Evolutionary conservation across 2,113 vertebrate species (phyloP).

Genomic region (Ceuthmochares aereus): DNA sequence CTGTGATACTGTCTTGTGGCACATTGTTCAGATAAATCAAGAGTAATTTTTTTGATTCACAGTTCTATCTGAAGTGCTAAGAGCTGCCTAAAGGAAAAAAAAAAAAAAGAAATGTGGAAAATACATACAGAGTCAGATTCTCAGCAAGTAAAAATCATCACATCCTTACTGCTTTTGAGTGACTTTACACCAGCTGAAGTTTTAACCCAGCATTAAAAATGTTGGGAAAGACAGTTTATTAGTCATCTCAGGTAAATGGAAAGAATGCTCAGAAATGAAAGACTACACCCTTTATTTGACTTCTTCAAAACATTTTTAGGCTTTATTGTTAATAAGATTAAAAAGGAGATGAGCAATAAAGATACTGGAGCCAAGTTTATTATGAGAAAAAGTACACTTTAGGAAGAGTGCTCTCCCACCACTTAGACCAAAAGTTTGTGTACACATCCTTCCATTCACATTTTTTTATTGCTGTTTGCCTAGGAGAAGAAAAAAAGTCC

Average conservation of each 20-base stretch:
- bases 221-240: slow-evolving; percentile 46
- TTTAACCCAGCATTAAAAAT: neutral
- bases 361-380: slow-evolving; percentile 78
- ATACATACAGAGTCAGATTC: neutral
- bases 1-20: neutral
- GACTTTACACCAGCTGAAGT: neutral
- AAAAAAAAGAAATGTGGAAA: neutral
- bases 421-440: slow-evolving; percentile 77
- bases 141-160: neutral
- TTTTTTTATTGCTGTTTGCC: slow-evolving; percentile 87
- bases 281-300: slow-evolving; percentile 66
- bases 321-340: slow-evolving; percentile 80
- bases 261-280: slow-evolving; percentile 62
- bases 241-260: slow-evolving; percentile 69
- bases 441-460: slow-evolving; percentile 81
- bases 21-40: neutral
- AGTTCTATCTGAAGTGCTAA: neutral
- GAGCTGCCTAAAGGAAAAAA: neutral
- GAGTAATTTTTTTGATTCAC: neutral
- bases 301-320: slow-evolving; percentile 74
- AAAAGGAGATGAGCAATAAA: slow-evolving; percentile 83
- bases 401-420: slow-evolving; percentile 73
- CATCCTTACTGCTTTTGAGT: neutral
- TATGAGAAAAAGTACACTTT: slow-evolving; percentile 78
- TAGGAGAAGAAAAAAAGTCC: slow-evolving; percentile 62